These are phyloP conservation scores for Platygyra sinensis DNA, from an alignment of 64 coral and sea anemone species.

Conservation along the genomic window DNA sequence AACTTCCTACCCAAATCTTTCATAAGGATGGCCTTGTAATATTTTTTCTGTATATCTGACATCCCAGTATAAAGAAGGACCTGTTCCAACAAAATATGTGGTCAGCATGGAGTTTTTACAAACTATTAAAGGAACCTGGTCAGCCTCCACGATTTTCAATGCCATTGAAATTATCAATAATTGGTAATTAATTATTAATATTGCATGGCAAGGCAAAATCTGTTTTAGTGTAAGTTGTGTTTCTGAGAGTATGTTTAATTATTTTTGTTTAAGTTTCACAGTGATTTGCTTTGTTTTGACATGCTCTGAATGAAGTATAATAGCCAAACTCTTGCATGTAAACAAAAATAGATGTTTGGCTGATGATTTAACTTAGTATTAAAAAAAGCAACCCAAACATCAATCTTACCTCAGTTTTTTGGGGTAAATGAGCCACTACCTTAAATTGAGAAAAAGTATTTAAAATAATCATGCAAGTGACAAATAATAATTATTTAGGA, in stretches of 20 bases:
- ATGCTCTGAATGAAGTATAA: neutral
- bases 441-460: constrained; percentile 20
- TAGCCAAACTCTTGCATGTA: neutral
- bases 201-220: too few species aligned
- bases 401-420: constrained; percentile 72
- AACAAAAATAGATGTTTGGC: neutral
- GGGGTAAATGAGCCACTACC: constrained; percentile 86
- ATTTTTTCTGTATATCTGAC: constrained; percentile 85
- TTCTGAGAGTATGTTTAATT: too few species aligned
- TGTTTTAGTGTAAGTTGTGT: too few species aligned
- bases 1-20: constrained; percentile 76
- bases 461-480: too few species aligned
- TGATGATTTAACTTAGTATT: neutral
- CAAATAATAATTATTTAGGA: too few species aligned
- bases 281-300: too few species aligned
- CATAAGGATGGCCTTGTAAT: constrained; percentile 92
- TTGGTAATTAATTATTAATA: too few species aligned
- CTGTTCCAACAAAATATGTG: neutral
- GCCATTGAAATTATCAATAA: too few species aligned
- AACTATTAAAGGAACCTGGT: too few species aligned
- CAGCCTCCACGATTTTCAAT: too few species aligned
- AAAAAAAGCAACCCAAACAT: too few species aligned
- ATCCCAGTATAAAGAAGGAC: constrained; percentile 86
- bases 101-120: neutral
- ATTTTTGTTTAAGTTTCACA: too few species aligned